Percentiles rank a stretch among this genome's conserved stretches.
These are phyloP conservation scores for Pogonomyrmex barbatus DNA, from an alignment of 1,140 invertebrate genomes.

Conservation along the genomic window DNA sequence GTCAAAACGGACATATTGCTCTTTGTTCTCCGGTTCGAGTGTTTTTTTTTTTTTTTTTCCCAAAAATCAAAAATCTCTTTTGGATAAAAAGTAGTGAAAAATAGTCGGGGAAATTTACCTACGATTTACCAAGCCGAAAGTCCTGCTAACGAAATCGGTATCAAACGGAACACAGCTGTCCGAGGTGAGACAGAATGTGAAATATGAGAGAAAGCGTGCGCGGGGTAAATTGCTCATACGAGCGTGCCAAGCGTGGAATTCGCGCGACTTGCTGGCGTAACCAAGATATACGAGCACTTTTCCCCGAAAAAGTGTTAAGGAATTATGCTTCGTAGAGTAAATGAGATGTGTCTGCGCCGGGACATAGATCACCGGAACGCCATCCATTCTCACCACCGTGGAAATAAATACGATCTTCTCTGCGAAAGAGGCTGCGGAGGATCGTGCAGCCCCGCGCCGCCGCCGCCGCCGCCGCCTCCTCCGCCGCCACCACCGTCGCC, in stretches of 20 bases:
- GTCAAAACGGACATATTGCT: neutral
- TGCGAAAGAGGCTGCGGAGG: constrained; percentile 73
- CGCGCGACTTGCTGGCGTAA: constrained; percentile 79
- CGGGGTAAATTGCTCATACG: constrained; percentile 68
- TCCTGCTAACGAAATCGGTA: constrained; percentile 48
- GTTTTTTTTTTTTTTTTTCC: no score
- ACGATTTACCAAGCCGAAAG: constrained; percentile 1
- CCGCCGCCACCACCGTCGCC: neutral
- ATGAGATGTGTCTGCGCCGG: constrained; percentile 84
- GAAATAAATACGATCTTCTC: constrained; percentile 84
- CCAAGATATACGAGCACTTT: constrained; percentile 84
- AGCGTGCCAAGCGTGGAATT: constrained; percentile 69
- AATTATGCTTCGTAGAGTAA: constrained; percentile 85
- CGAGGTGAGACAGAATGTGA: constrained; percentile 62
- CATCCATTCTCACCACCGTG: constrained; percentile 82
- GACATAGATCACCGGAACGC: constrained; percentile 83
- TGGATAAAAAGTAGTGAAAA: neutral
- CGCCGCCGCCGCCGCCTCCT: neutral
- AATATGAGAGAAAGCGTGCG: constrained; percentile 67
- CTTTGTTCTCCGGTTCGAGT: no score
- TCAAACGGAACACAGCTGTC: constrained; percentile 56
- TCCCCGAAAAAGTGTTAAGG: constrained; percentile 84
- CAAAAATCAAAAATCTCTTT: neutral
- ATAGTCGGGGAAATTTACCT: neutral
- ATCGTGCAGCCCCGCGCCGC: constrained; percentile 35